Evolutionary conservation across 2,888 invertebrate species (phyloP), one percentile per base, ranked within the genome.

Genomic region (Epistrophe eligans): DNA sequence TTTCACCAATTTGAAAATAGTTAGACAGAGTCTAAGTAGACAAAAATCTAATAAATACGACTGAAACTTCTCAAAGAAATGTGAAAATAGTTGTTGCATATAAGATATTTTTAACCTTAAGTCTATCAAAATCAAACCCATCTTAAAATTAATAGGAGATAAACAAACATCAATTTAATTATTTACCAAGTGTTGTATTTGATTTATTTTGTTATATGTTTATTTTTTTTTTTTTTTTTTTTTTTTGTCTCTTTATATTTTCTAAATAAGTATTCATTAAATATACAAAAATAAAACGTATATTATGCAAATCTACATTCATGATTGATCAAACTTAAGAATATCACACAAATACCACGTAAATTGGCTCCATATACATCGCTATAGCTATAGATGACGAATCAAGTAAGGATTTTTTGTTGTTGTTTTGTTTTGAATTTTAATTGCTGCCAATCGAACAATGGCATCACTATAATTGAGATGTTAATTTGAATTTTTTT

Each of bases 291-390:
- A 79, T 83, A 87, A 79, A 87, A 82, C 83, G 87, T 87, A 83
- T 71, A 81, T 83, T 83, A 83, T 83, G 82, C 83, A 87, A 87
- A 83, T 71, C 83, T 74, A 83, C 87, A 82, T 87, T 64, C 85
- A 87, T 87, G 79, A 76, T 83, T 90, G 89, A 89, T 91, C 90
- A 89, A 90, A 91, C 91, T 92, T 91, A 91, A 91, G 90, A 91
- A 91, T 91, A 91, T 92, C 91, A 91, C 92, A 91, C 91, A 91
- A 91, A 91, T 91, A 91, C 91, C 91, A 91, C 89, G 90, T 89
- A 90, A 89, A 76, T 62, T 79, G 82, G 83, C 81, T 85, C 74
- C 66, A 77, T 82, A 88, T 79, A 89, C 88, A 87, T 74, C 81
- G 83, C 84, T 81, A 35, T 3, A 71, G 77, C 67, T 79, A 62